Evolutionary conservation across 2,797 vertebrate genomes (phyloP), one percentile per base, ranked within the genome.

Genomic region (Euphonia xanthogaster): DNA sequence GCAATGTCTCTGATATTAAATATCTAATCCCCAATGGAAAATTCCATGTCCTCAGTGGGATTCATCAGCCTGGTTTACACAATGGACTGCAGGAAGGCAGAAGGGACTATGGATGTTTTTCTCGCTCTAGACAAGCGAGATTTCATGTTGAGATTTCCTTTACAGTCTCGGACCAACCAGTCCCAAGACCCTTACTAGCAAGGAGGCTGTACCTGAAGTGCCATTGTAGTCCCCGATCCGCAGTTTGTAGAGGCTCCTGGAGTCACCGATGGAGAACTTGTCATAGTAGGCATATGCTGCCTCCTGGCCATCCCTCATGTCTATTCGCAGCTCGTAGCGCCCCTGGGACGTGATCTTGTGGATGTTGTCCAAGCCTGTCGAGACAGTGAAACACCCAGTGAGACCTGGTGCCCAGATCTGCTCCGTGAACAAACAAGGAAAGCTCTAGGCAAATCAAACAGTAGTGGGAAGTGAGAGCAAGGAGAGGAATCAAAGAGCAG

Each of bases 291-390:
- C 99, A 0, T 98, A 99, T 2, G 98, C 99, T 0, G 98, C 96
- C 83, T 99, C 99, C 93, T 99, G 99, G 11, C 99, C 99, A 0
- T 99, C 99, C 76, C 97, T 98, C 99, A 99, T 99, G 96, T 99
- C 99, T 78, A 99, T 99, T 6, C 99, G 98, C 79, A 99, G 97
- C 97, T 99, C 99, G 0, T 99, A 99, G 30, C 98, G 99, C 31
- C 99, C 99, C 85, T 99, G 99, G 70, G 98, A 98, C 0, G 99
- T 98, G 93, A 99, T 98, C 98, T 95, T 99, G 97, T 99, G 99
- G 88, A 99, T 98, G 94, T 99, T 99, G 97, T 99, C 99, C 86
- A 99, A 97, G 75, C 99, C 99, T 99, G 95, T 28, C 5, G 30
- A 72, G 75, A 68, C 63, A 66, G 42, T 4, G 10, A 37, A 33